Evolutionary conservation across 2,113 vertebrate genomes (phyloP).

Genomic region (Mungos mungo): DNA sequence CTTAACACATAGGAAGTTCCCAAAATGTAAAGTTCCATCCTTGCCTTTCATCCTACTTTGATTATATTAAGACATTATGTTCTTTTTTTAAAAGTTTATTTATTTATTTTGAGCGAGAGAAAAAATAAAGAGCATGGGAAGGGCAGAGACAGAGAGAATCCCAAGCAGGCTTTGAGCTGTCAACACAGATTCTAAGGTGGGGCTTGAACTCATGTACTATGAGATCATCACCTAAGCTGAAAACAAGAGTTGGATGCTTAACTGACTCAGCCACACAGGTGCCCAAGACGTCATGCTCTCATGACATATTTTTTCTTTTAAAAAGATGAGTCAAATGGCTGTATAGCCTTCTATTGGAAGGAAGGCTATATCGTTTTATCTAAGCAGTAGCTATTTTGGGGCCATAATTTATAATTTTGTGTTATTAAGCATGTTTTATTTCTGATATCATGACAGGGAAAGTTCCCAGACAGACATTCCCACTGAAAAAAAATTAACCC

Average conservation of each 20-base stretch:
- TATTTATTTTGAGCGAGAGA: too few relatives aligned
- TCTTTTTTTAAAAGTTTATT: not conserved
- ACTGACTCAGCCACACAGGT: too few relatives aligned
- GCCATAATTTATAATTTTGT: conserved; percentile 29
- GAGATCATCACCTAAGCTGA: too few relatives aligned
- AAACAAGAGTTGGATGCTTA: too few relatives aligned
- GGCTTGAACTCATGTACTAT: too few relatives aligned
- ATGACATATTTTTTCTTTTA: not conserved
- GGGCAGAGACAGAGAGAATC: too few relatives aligned
- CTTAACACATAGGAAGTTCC: not conserved
- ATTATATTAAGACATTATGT: not conserved
- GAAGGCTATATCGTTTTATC: not conserved
- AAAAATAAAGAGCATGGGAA: too few relatives aligned
- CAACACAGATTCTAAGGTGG: too few relatives aligned
- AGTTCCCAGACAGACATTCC: not conserved
- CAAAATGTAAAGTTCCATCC: not conserved
- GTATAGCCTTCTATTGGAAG: not conserved
- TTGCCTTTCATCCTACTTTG: not conserved
- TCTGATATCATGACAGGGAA: not conserved
- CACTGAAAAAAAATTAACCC: conserved; percentile 3
- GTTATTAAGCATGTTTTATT: not conserved
- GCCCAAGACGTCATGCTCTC: not conserved
- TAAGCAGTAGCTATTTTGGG: not conserved
- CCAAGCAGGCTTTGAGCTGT: too few relatives aligned
- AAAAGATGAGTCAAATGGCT: not conserved